Conservation (phyloP, 1,140 invertebrate species). For the Drosophila pectinifera region DNA sequence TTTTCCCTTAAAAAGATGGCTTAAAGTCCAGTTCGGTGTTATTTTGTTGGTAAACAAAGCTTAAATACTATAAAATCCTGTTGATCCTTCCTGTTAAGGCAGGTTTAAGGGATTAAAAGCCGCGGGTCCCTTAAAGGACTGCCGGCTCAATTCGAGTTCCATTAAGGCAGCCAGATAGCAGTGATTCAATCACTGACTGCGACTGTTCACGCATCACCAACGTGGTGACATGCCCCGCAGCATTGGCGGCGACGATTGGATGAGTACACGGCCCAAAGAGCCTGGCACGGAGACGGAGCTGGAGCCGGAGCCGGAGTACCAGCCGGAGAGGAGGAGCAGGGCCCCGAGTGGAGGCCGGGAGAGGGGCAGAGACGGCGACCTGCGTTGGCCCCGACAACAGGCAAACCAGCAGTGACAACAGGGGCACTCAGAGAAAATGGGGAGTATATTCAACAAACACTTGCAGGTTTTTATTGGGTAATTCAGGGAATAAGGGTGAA, state of each 20-base stretch:
- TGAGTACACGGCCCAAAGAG: conserved; percentile 15
- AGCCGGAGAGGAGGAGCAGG: neutral
- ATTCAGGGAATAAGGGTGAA: too few species aligned
- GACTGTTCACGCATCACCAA: conserved; percentile 61
- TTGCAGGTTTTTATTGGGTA: neutral
- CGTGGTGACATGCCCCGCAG: conserved; percentile 55
- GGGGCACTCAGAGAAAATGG: conserved; percentile 11
- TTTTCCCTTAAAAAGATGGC: too few species aligned
- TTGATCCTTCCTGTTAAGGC: neutral
- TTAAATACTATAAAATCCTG: too few species aligned
- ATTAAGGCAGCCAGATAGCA: conserved; percentile 32
- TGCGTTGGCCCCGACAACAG: conserved; percentile 43
- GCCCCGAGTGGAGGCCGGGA: neutral
- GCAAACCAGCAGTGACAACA: conserved; percentile 19
- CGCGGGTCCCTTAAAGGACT: conserved; percentile 4
- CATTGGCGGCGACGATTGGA: conserved; percentile 46
- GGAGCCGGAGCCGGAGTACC: conserved; percentile 3
- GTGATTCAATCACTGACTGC: conserved; percentile 59
- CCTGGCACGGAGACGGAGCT: neutral
- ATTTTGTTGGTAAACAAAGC: neutral
- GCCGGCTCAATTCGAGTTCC: conserved; percentile 16
- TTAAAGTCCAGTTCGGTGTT: too few species aligned
- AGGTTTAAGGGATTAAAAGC: neutral
- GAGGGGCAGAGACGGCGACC: conserved; percentile 16
- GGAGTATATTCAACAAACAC: neutral